These are phyloP conservation scores for Galbula dea DNA, from an alignment of 2,113 vertebrate species.

Conservation along the genomic window DNA sequence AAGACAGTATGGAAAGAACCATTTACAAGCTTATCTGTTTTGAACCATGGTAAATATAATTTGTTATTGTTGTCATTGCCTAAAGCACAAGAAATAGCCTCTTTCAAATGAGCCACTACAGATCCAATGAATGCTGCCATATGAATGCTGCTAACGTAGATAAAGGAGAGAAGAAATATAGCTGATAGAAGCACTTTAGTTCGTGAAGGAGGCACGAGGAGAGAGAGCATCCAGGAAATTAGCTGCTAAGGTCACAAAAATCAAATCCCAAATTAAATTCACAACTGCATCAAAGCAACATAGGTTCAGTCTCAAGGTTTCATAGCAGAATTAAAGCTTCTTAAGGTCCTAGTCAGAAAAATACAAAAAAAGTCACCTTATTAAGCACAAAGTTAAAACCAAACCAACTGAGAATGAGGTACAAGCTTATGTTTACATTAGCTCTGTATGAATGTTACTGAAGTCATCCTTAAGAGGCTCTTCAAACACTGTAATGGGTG, in stretches of 20 bases:
- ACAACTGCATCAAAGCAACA: neutral
- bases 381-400: neutral
- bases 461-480: neutral
- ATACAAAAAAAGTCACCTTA: neutral
- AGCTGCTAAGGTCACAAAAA: neutral
- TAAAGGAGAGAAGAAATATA: neutral
- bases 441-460: neutral
- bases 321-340: neutral
- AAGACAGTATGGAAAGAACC: neutral
- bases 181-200: neutral
- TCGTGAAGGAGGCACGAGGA: neutral
- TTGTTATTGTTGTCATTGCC: neutral
- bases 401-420: neutral
- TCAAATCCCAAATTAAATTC: neutral
- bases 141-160: neutral
- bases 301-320: neutral
- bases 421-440: neutral
- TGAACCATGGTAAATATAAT: neutral
- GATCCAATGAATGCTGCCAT: neutral
- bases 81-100: neutral
- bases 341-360: neutral
- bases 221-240: neutral
- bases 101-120: neutral
- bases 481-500: neutral
- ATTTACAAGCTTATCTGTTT: neutral